These are phyloP conservation scores for Phalacrocorax brasilianus DNA, from an alignment of 2,113 vertebrate species.

Conservation along the genomic window DNA sequence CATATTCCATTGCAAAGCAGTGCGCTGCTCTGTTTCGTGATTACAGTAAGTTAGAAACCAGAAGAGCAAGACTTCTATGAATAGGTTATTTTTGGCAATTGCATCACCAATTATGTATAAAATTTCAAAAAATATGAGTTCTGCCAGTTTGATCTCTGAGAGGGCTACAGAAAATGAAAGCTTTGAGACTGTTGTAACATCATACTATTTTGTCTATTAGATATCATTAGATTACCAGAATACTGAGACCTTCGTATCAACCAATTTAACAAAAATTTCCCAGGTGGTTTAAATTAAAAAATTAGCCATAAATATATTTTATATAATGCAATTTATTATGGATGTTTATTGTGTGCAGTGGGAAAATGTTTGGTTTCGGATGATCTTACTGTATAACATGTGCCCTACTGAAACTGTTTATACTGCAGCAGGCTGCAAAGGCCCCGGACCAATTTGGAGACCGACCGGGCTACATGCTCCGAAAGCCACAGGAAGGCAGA, in stretches of 20 bases:
- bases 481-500: slow-evolving; percentile 26
- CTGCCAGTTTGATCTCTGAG: slow-evolving; percentile 62
- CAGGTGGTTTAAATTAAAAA: slow-evolving; percentile 69
- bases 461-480: rapidly evolving
- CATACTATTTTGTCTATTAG: slow-evolving; percentile 71
- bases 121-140: slow-evolving; percentile 74
- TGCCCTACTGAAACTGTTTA: slow-evolving; percentile 42
- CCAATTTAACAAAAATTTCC: slow-evolving; percentile 46
- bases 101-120: slow-evolving; percentile 74
- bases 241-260: slow-evolving; percentile 51
- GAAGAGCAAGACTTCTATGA: slow-evolving; percentile 67
- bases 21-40: slow-evolving; percentile 58
- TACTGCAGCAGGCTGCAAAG: neutral
- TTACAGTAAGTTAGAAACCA: slow-evolving; percentile 73
- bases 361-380: slow-evolving; percentile 52
- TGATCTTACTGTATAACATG: slow-evolving; percentile 41
- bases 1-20: slow-evolving; percentile 63
- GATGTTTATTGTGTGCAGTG: slow-evolving; percentile 64
- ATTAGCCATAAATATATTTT: slow-evolving; percentile 72
- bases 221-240: slow-evolving; percentile 70
- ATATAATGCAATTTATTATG: slow-evolving; percentile 69
- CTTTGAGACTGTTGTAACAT: slow-evolving; percentile 58
- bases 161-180: slow-evolving; percentile 60
- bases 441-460: neutral
- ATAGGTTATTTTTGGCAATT: slow-evolving; percentile 75